These are phyloP conservation scores for Dasyurus viverrinus DNA, from an alignment of 2,113 vertebrate genomes.

Conservation along the genomic window DNA sequence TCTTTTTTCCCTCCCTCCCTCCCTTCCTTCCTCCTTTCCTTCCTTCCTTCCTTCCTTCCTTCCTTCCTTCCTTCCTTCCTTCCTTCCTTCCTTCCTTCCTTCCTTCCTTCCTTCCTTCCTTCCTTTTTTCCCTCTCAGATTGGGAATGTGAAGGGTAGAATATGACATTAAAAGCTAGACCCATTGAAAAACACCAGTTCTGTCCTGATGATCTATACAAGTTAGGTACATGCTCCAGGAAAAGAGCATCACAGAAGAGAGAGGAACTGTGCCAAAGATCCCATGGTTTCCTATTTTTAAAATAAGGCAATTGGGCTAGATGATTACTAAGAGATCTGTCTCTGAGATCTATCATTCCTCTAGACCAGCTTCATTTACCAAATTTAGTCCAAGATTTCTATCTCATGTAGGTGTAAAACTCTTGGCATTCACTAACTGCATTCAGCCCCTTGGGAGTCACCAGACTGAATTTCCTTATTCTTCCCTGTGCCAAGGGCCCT, in stretches of 20 bases:
- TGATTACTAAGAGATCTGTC: neutral
- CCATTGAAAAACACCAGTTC: neutral
- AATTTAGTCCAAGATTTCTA: neutral
- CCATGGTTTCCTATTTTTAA: neutral
- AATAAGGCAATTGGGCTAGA: neutral
- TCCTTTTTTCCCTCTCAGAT: neutral
- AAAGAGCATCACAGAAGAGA: neutral
- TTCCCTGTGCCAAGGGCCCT: neutral
- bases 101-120: too few relatives aligned
- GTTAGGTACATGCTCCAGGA: neutral
- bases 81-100: too few relatives aligned
- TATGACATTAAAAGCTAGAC: neutral
- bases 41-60: too few relatives aligned
- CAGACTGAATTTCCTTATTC: neutral
- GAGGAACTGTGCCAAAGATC: neutral
- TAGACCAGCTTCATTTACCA: neutral
- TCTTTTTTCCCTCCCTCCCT: too few relatives aligned
- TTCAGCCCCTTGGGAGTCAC: neutral
- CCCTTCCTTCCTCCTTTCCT: too few relatives aligned
- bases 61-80: too few relatives aligned
- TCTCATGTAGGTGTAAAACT: neutral
- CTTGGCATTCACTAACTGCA: neutral
- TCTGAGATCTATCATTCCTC: neutral
- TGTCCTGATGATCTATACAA: neutral
- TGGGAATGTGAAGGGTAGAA: neutral